phyloP scores from a whole-genome alignment of 2,797 vertebrate genomes.

The Holocentrus rufus region DNA sequence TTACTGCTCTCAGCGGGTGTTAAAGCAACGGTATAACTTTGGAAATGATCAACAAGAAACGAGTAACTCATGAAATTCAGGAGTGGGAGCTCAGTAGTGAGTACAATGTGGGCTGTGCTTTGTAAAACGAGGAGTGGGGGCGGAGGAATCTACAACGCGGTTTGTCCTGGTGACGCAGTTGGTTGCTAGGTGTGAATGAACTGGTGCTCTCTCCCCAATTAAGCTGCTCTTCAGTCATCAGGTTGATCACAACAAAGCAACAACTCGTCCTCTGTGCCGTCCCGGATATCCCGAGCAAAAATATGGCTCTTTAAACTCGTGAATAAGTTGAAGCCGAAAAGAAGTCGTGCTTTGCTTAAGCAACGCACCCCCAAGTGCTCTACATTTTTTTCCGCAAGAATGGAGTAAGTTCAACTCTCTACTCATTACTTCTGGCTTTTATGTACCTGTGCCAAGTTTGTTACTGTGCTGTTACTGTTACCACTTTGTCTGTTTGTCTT shows the following conservation, averaged over 20 bases:
- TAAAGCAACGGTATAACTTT: neutral
- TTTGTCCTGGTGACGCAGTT: slow-evolving; percentile 78
- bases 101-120: slow-evolving; percentile 35
- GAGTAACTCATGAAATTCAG: neutral
- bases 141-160: slow-evolving; percentile 70
- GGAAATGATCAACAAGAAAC: neutral
- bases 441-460: slow-evolving; percentile 26
- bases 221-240: slow-evolving; percentile 80
- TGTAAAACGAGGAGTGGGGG: slow-evolving; percentile 33
- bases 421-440: neutral
- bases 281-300: slow-evolving; percentile 76
- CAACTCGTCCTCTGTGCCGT: slow-evolving; percentile 66
- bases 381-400: slow-evolving; percentile 82
- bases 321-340: slow-evolving; percentile 65
- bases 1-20: no score
- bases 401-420: slow-evolving; percentile 84
- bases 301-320: slow-evolving; percentile 82
- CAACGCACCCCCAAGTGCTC: slow-evolving; percentile 84
- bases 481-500: neutral
- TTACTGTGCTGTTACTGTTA: slow-evolving; percentile 1
- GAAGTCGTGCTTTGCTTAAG: slow-evolving; percentile 84
- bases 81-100: neutral
- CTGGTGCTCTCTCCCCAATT: slow-evolving; percentile 81
- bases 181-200: slow-evolving; percentile 88
- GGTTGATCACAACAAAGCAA: slow-evolving; percentile 83